Conservation (phyloP, 2,113 vertebrate genomes). For the Corynorhinus townsendii region DNA sequence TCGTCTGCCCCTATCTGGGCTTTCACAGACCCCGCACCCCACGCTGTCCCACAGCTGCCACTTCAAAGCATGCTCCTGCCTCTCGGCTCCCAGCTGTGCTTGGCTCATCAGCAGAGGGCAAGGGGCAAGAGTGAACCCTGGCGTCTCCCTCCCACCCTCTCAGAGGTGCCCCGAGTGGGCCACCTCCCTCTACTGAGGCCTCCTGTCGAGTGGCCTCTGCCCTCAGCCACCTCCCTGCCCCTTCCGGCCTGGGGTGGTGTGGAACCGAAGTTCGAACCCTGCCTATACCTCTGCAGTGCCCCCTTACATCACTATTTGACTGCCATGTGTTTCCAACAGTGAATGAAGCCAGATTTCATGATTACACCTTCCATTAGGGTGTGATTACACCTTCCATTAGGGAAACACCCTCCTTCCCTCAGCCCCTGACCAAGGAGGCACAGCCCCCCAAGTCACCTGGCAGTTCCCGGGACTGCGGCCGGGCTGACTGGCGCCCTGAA, state of each 20-base stretch:
- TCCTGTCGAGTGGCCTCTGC: not conserved
- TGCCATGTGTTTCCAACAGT: not conserved
- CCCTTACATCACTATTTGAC: not conserved
- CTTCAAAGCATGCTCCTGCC: not conserved
- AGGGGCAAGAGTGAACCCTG: not conserved
- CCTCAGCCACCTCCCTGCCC: not conserved
- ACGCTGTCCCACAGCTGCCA: not conserved
- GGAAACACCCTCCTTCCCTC: not conserved
- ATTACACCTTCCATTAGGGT: not conserved
- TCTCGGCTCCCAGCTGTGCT: not conserved
- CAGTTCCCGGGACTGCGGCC: slow-evolving; percentile 79
- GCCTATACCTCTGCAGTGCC: not conserved
- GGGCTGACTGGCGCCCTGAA: slow-evolving; percentile 26
- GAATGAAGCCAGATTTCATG: not conserved
- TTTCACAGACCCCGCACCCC: not conserved
- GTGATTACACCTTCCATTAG: not conserved
- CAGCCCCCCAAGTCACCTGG: slow-evolving; percentile 78
- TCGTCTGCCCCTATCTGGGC: not conserved
- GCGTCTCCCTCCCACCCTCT: too few relatives aligned
- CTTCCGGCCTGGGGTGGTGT: not conserved
- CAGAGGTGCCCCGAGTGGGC: too few relatives aligned
- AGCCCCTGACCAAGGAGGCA: not conserved
- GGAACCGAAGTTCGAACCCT: not conserved
- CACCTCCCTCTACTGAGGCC: not conserved
- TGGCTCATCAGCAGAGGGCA: not conserved